phyloP scores from a whole-genome alignment of 2,888 invertebrate species.

The Bembecia ichneumoniformis region DNA sequence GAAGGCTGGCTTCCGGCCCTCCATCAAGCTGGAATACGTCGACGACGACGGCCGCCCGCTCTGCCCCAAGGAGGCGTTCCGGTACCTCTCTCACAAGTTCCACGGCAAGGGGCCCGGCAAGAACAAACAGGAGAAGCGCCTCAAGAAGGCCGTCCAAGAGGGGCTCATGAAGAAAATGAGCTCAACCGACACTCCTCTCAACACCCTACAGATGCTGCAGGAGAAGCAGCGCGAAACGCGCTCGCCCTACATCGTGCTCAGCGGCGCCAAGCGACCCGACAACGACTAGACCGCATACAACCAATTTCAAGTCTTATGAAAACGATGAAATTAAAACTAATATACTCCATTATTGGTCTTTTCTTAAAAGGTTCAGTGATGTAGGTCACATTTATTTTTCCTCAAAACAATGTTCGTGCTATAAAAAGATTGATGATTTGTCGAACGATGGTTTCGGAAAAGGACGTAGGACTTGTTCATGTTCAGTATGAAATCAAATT shows the following conservation, averaged over 20 bases:
- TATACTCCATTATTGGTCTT: too few species aligned
- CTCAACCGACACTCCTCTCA: conserved; percentile 96
- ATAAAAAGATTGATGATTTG: too few species aligned
- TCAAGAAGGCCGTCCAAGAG: conserved; percentile 95
- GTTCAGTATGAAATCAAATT: too few species aligned
- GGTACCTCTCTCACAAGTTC: conserved; percentile 97
- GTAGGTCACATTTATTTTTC: too few species aligned
- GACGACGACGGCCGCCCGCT: conserved; percentile 96
- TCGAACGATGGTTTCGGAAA: too few species aligned
- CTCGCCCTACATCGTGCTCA: conserved; percentile 92
- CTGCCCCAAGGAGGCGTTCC: conserved; percentile 96
- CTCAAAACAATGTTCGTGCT: too few species aligned
- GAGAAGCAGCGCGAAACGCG: conserved; percentile 97
- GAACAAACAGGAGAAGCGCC: conserved; percentile 96
- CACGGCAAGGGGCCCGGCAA: conserved; percentile 99
- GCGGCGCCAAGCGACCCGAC: conserved; percentile 81
- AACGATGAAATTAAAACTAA: too few species aligned
- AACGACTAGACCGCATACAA: conserved; percentile 18
- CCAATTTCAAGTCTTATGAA: too few species aligned
- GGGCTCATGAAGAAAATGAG: conserved; percentile 98
- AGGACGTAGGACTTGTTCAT: too few species aligned
- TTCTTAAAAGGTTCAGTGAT: too few species aligned
- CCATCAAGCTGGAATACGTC: conserved; percentile 95
- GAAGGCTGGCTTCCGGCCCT: conserved; percentile 90
- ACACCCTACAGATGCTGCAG: conserved; percentile 93